phyloP scores from a whole-genome alignment of 2,113 vertebrate species.

The Plecotus auritus region DNA sequence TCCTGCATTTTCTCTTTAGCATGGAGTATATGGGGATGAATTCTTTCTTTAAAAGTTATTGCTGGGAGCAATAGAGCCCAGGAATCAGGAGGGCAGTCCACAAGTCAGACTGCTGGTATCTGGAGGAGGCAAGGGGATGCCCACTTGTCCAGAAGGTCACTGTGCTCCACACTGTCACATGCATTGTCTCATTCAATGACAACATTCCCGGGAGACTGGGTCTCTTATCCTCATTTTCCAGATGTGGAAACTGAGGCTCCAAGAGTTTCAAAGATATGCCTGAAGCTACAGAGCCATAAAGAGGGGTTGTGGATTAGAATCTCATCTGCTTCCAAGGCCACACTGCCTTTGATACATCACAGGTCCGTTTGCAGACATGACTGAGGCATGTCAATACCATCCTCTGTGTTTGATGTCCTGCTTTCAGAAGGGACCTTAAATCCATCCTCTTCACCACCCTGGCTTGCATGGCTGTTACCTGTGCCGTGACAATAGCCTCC shows the following conservation, averaged over 20 bases:
- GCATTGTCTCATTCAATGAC: background rate
- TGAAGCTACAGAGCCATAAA: background rate
- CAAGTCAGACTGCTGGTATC: background rate
- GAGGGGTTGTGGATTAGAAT: background rate
- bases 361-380: background rate
- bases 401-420: background rate
- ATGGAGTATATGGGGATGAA: background rate
- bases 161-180: accelerated
- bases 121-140: background rate
- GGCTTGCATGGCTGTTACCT: background rate
- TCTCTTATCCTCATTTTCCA: background rate
- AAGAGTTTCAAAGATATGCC: background rate
- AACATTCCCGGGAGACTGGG: background rate
- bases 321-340: background rate
- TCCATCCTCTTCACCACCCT: background rate
- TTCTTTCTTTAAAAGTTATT: background rate
- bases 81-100: background rate
- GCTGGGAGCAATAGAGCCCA: background rate
- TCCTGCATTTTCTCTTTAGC: background rate
- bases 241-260: background rate
- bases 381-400: background rate
- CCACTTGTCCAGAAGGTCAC: background rate
- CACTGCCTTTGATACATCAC: background rate
- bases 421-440: background rate
- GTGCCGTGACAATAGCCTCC: too few species aligned